A percentile compares a stretch with the other conserved stretches of the same genome.
phyloP scores from a whole-genome alignment of 2,888 invertebrate species.

The Zelleria hepariella region DNA sequence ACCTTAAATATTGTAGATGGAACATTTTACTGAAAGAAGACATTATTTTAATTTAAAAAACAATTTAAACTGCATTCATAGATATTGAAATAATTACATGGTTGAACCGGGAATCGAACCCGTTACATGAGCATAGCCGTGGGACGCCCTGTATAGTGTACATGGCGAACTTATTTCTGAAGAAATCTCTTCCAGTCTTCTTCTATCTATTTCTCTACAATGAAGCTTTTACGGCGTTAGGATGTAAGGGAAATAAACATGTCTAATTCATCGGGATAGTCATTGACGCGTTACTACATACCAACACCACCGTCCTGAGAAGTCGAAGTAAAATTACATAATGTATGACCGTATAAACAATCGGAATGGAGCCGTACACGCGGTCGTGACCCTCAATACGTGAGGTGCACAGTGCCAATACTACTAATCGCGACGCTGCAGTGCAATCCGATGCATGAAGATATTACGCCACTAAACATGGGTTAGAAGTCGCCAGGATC shows the following conservation, averaged over 20 bases:
- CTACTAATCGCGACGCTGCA: constrained; percentile 2
- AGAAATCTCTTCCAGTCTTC: too few species aligned
- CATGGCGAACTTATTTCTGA: too few species aligned
- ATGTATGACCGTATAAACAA: neutral
- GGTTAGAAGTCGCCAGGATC: neutral
- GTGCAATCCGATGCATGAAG: constrained; percentile 6
- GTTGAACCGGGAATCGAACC: too few species aligned
- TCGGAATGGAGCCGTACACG: neutral
- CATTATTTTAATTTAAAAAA: too few species aligned
- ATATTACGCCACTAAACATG: constrained; percentile 9
- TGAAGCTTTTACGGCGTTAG: neutral
- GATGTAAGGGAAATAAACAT: constrained; percentile 30
- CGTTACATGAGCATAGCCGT: too few species aligned
- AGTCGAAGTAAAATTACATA: neutral
- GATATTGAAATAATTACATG: too few species aligned
- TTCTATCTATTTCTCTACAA: too few species aligned
- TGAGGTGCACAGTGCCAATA: neutral
- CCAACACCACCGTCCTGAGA: neutral
- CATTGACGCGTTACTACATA: neutral
- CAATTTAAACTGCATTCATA: too few species aligned
- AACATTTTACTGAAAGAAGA: too few species aligned
- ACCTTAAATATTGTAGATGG: too few species aligned
- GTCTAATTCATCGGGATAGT: neutral
- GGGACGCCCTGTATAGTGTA: too few species aligned
- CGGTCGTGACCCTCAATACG: neutral